phyloP scores from a whole-genome alignment of 1,140 invertebrate genomes.

The Trachymyrmex cornetzi region DNA sequence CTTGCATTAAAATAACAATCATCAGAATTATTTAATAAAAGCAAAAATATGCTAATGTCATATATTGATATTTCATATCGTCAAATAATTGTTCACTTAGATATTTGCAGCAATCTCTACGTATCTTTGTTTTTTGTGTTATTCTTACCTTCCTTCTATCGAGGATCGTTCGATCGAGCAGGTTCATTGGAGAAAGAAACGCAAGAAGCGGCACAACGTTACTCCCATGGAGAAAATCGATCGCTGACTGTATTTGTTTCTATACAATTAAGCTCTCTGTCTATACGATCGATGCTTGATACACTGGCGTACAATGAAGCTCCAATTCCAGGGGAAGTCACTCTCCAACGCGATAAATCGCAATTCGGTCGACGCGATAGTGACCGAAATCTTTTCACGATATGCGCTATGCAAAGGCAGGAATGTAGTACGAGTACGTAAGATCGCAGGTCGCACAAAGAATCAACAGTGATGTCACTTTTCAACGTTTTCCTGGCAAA shows the following conservation, averaged over 20 bases:
- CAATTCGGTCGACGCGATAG: slow-evolving; percentile 3
- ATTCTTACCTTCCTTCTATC: slow-evolving; percentile 48
- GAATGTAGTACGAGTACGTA: slow-evolving; percentile 1
- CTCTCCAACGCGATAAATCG: slow-evolving; percentile 18
- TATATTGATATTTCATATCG: background rate
- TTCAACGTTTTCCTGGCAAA: background rate
- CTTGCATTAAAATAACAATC: background rate
- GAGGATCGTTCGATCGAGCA: slow-evolving; percentile 19
- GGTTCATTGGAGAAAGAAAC: slow-evolving; percentile 49
- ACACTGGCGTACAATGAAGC: slow-evolving; percentile 61
- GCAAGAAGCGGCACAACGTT: slow-evolving; percentile 53
- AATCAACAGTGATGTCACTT: background rate
- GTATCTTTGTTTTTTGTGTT: background rate
- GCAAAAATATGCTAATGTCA: background rate
- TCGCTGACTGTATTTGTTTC: slow-evolving; percentile 56
- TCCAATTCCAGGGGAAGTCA: slow-evolving; percentile 11
- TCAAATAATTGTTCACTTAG: background rate
- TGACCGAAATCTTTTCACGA: background rate
- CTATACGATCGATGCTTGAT: slow-evolving; percentile 60
- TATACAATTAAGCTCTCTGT: slow-evolving; percentile 63
- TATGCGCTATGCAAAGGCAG: slow-evolving; percentile 53
- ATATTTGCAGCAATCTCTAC: background rate
- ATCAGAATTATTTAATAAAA: background rate
- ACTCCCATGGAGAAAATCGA: slow-evolving; percentile 50
- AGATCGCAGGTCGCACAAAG: slow-evolving; percentile 16